Base-by-base conservation (phyloP, 2,113 vertebrate genomes). In the Hiodon tergisus region DNA sequence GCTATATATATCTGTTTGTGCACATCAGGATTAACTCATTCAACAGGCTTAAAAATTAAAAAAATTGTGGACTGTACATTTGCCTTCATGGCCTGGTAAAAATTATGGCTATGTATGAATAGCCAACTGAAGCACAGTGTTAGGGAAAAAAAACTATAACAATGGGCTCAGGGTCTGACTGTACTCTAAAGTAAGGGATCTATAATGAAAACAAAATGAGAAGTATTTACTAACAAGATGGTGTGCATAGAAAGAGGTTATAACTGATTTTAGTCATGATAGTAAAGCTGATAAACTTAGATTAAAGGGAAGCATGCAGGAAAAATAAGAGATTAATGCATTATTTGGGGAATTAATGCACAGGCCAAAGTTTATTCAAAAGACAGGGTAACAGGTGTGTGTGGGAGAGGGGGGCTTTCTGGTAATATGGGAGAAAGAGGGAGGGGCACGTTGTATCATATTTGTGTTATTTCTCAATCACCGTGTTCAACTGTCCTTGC, bases 191-290 rank as follows among this genome's bases (percentile, higher is more conserved):
- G 31, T 31, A 31, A 31, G 31, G 31, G 31, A 31, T 31, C 31
- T 31, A 31, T 31, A 71, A 67, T 11, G 46, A 66, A 70, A 48
- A 58, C 7, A 48, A 46, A 68, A 48, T 2, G 13, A 46, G 48
- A 61, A 66, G 50, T 52, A 55, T 48, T 52, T 7, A 11, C 6
- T 68, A 55, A 62, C 57, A 65, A 31, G 63, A 48, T 47, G 67
- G 31, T 47, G 3, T 73, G 51, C 75, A 70, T 72, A 50, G 9
- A 71, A 17, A 67, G 31, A 14, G 81, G 52, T 69, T 76, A 80
- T 78, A 76, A 76, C 81, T 85, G 71, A 77, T 85, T 87, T 87
- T 85, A 75, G 81, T 80, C 80, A 67, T 69, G 59, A 82, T 61
- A 71, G 78, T 83, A 85, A 86, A 87, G 79, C 69, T 63, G 84